Base-by-base conservation (phyloP, 2,888 invertebrate species). In the Uropetala carovei region DNA sequence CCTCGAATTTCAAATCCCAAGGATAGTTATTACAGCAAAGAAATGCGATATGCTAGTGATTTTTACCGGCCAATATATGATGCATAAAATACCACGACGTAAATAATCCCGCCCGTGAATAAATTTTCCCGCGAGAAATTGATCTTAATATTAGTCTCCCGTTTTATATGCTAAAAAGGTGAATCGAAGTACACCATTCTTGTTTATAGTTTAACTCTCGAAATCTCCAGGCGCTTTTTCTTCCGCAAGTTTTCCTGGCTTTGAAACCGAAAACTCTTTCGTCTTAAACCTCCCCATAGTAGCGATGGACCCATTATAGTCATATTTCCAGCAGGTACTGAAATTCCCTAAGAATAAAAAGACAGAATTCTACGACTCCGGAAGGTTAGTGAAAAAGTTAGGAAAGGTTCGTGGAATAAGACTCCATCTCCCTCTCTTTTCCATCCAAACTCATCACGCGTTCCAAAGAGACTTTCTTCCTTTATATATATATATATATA, bases 381-480 rank as follows among this genome's bases (percentile, higher is more conserved):
- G 64, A 43, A 89, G 89, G 64, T 89, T 89, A 89, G 89, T 64
- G 89, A 89, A 89, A 89, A 89, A 89, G 89, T 89, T 89, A 89
- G 89, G 13, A 89, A 64, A 64, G 64, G 64, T 64, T 89, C 89
- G 64, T 89, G 89, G 64, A 68, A 89, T 56, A 89, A 64, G 18
- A 60, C 64, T 13, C 3, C 64, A 14, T 57, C 57, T 83, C 4
- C 43, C 30, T 27, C 89, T 64, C 89, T 43, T 22, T 57, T 22
- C 85, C 58, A 3, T 27, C 14, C 60, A 43, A 89, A 89, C 89
- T 89, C 89, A 89, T 89, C 89, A 89, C 64, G 64, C 89, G 89
- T 89, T 89, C 89, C 64, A 89, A 89, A 89, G 64, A 89, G 89
- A 64, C 89, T 89, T 89, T 43, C 43, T 43, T 68, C 59, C 58